phyloP scores from a whole-genome alignment of 2,888 invertebrate genomes.

The Gymnocheta viridis region DNA sequence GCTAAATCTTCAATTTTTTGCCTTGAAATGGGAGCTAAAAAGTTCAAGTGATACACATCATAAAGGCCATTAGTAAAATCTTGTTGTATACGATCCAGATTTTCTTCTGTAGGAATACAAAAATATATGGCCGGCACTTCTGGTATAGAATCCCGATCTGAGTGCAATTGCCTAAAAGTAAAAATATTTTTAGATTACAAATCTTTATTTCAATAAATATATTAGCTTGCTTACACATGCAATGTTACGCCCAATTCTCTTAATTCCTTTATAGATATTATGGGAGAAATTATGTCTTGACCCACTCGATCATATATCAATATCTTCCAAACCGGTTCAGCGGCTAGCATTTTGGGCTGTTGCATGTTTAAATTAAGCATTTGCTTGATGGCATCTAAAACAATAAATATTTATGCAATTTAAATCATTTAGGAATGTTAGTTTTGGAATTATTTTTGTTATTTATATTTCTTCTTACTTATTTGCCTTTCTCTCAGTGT shows the following conservation, averaged over 20 bases:
- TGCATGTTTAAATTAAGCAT: conserved; percentile 97
- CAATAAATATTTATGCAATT: neutral
- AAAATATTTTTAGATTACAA: neutral
- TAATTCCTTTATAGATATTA: conserved; percentile 97
- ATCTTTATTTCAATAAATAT: neutral
- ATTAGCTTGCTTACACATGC: conserved; percentile 90
- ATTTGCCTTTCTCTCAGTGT: conserved; percentile 88
- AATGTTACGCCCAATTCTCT: conserved; percentile 98
- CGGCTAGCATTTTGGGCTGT: conserved; percentile 87
- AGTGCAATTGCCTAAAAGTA: conserved; percentile 89
- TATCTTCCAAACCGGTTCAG: conserved; percentile 98
- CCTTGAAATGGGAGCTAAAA: conserved; percentile 96
- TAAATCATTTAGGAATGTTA: neutral
- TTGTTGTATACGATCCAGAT: conserved; percentile 95
- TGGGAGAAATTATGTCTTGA: conserved; percentile 98
- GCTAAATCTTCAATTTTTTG: conserved; percentile 98
- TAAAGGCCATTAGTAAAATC: conserved; percentile 94
- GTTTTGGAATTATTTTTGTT: neutral
- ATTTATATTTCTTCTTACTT: conserved; percentile 81
- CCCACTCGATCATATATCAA: conserved; percentile 97
- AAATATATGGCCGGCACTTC: conserved; percentile 99
- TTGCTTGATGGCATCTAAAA: conserved; percentile 93
- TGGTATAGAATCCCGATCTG: conserved; percentile 95
- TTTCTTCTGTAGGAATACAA: conserved; percentile 97
- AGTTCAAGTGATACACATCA: conserved; percentile 97